Percentiles rank a stretch among this genome's conserved stretches.
phyloP scores from a whole-genome alignment of 1,140 invertebrate species.

The Cotesia vestalis region DNA sequence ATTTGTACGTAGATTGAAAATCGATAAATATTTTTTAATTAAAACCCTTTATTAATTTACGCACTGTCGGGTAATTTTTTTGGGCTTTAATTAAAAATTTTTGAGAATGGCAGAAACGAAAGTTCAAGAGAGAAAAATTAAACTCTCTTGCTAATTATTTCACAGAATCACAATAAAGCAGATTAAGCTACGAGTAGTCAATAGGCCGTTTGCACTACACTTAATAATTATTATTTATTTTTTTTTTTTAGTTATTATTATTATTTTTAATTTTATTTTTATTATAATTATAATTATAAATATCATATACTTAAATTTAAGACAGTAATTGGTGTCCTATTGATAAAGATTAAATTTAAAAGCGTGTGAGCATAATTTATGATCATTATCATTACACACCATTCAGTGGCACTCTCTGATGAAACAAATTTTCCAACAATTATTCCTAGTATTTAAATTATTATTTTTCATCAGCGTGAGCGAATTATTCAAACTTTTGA shows the following conservation, averaged over 20 bases:
- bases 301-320: conserved; percentile 9
- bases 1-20: conserved; percentile 19
- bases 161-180: conserved; percentile 17
- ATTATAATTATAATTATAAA: too few species aligned
- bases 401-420: background rate
- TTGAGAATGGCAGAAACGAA: too few species aligned
- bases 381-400: too few species aligned
- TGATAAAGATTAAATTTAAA: background rate
- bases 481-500: too few species aligned
- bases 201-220: conserved; percentile 46
- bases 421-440: background rate
- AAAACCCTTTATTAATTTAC: background rate
- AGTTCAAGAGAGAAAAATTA: too few species aligned
- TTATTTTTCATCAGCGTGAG: too few species aligned
- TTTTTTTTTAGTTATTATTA: too few species aligned
- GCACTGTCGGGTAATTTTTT: background rate
- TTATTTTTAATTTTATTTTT: too few species aligned
- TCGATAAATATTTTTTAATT: background rate
- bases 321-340: conserved; percentile 8
- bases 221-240: conserved; percentile 23
- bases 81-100: too few species aligned
- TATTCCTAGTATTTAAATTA: background rate
- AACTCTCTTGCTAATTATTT: conserved; percentile 11
- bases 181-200: conserved; percentile 41
- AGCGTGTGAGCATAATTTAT: conserved; percentile 8